These are phyloP conservation scores for Caenorhabditis auriculariae DNA, from an alignment of 2,888 invertebrate genomes.

Conservation along the genomic window DNA sequence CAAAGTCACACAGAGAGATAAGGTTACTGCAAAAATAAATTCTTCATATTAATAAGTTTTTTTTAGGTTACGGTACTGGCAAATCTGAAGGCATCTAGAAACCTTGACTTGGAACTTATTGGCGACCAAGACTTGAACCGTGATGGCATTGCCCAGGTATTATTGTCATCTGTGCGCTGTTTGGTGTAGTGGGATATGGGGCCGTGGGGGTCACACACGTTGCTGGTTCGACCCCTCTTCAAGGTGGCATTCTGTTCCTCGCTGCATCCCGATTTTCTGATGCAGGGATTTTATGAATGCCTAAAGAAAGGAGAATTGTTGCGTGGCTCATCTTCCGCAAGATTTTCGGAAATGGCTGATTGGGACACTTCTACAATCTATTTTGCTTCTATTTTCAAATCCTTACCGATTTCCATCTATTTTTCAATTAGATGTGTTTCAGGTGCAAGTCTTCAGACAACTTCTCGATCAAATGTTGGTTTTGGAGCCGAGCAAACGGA, in stretches of 20 bases:
- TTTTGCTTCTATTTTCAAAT: not conserved
- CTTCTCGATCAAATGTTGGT: conserved; percentile 96
- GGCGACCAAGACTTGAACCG: conserved; percentile 76
- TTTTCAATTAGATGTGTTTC: conserved; percentile 2
- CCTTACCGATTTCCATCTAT: not conserved
- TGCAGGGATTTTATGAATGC: conserved; percentile 28
- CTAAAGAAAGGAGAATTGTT: conserved; percentile 12
- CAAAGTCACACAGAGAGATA: conserved; percentile 89
- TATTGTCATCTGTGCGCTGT: not conserved
- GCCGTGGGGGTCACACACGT: not conserved
- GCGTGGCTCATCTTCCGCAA: conserved; percentile 31
- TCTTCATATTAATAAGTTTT: not conserved
- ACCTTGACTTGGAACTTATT: conserved; percentile 83
- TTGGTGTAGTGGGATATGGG: not conserved
- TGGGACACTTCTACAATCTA: conserved; percentile 26
- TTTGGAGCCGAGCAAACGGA: conserved; percentile 90
- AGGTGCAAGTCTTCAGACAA: conserved; percentile 72
- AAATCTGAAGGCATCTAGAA: conserved; percentile 81
- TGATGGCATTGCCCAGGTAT: conserved; percentile 35
- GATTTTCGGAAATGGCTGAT: conserved; percentile 29
- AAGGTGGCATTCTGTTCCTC: conserved; percentile 27
- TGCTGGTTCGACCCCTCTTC: conserved; percentile 8
- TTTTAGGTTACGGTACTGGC: conserved; percentile 82
- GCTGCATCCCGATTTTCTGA: conserved; percentile 9
- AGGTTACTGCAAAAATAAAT: too few relatives aligned